Evolutionary conservation across 2,113 vertebrate species (phyloP), one percentile per base, ranked within the genome.

Genomic region (Nesogale talazaci): DNA sequence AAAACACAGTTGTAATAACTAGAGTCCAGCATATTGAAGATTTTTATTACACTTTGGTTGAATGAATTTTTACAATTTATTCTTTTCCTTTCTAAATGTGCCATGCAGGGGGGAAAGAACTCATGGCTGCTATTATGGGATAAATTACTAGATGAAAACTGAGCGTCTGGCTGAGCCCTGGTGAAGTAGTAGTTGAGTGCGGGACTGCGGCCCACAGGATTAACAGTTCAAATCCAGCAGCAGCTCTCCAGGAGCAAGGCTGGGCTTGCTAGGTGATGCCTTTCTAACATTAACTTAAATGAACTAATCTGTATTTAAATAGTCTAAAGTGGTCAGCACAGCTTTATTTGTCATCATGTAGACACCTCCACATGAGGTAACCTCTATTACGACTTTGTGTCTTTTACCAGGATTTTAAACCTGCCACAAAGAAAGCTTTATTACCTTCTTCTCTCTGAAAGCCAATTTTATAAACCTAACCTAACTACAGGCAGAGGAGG

Each of bases 81-180:
- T 52, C 46, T 91, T 69, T 59, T 95, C 36, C 52, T 36, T 29
- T 82, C 85, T 91, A 86, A 93, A 74, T 91, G 46, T 52, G 46
- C 46, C 46, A 52, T 52, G 46, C 46, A 12, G 10, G 6, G 10
- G 46, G 22, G 40, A 91, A 75, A 79, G 65, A 70, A 85, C 20
- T 77, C 16, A 10, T 27, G 20, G 23, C 36, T 67, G 38, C 36
- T 59, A 91, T 93, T 82, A 20, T 25, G 16, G 89, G 57, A 46
- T 83, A 89, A 83, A 83, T 69, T 91, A 19, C 31, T 17, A n/a
- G 16, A 61, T 56, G 36, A 38, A 52, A 34, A 57, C 31, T 78
- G 56, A 88, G 25, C 85, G 25, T 90, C 63, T 77, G 34, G 34
- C 22, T n/a, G n/a, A n/a, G n/a, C n/a, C n/a, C n/a, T n/a, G n/a